These are phyloP conservation scores for Orientallactaga sibirica DNA, from an alignment of 2,797 vertebrate genomes.

Conservation along the genomic window DNA sequence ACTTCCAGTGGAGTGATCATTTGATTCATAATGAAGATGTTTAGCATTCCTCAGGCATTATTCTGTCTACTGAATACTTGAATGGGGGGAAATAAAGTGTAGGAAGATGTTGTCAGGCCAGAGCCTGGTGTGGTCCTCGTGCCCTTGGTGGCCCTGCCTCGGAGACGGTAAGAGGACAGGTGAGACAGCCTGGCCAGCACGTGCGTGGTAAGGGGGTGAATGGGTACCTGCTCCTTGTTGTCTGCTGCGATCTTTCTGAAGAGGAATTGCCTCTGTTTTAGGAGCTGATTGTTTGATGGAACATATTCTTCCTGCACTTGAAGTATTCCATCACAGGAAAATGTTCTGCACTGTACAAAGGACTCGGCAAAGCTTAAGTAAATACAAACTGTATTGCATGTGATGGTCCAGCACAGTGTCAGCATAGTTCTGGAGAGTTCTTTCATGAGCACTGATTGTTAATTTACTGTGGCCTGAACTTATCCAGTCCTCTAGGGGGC, in stretches of 20 bases:
- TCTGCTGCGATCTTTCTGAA: neutral
- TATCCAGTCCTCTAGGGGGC: neutral
- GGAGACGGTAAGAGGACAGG: neutral
- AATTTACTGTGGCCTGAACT: neutral
- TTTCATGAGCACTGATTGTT: neutral
- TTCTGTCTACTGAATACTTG: neutral
- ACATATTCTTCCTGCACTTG: neutral
- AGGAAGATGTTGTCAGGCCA: neutral
- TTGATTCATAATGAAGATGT: conserved; percentile 33
- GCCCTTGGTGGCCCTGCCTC: neutral
- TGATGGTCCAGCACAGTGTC: neutral
- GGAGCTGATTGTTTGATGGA: neutral
- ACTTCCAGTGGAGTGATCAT: neutral
- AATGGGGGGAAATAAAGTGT: neutral
- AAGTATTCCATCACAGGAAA: conserved; percentile 30
- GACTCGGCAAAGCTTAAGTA: neutral
- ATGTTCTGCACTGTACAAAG: neutral
- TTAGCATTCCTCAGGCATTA: neutral
- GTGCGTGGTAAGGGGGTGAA: neutral
- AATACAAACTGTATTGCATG: neutral
- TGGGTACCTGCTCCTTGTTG: neutral
- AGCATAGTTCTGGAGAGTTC: neutral
- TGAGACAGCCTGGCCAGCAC: neutral
- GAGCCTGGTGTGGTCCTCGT: neutral
- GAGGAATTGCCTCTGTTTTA: neutral